Percentiles rank a stretch among this genome's conserved stretches.
phyloP scores from a whole-genome alignment of 1,140 invertebrate species.

The Zelostemma sp. region DNA sequence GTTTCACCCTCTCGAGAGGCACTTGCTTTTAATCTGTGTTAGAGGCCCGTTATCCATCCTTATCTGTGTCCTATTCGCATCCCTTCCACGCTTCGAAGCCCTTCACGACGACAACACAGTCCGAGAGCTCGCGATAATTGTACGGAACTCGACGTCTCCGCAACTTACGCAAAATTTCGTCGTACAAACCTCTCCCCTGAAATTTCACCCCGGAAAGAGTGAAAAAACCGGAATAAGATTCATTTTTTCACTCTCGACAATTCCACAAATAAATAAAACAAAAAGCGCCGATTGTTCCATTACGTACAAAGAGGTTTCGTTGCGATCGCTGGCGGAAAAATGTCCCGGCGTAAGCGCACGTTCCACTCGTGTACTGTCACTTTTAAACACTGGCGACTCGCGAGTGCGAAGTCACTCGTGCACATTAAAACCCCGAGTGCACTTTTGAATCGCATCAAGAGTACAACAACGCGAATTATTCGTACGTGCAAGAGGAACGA shows the following conservation, averaged over 20 bases:
- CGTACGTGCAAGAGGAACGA: no score
- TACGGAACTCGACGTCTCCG: slow-evolving; percentile 38
- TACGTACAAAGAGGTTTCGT: neutral
- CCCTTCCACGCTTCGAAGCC: no score
- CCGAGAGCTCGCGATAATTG: no score
- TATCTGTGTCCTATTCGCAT: slow-evolving; percentile 28
- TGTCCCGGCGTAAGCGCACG: no score
- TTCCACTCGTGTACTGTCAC: neutral
- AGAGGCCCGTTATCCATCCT: slow-evolving; percentile 32
- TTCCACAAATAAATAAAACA: no score
- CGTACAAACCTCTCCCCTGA: slow-evolving; percentile 36
- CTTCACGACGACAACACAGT: no score
- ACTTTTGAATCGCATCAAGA: neutral
- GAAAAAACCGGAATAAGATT: no score
- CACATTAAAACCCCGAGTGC: neutral
- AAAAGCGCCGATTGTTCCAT: no score
- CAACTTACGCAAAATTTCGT: slow-evolving; percentile 33
- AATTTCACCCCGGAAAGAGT: no score
- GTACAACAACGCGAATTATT: no score
- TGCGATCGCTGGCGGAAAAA: no score
- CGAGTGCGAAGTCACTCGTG: neutral
- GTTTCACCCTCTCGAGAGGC: slow-evolving; percentile 19
- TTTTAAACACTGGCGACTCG: neutral
- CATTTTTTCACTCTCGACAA: no score
- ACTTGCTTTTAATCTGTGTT: slow-evolving; percentile 40